phyloP scores from a whole-genome alignment of 2,113 vertebrate species.

The Neolamprologus devosi region DNA sequence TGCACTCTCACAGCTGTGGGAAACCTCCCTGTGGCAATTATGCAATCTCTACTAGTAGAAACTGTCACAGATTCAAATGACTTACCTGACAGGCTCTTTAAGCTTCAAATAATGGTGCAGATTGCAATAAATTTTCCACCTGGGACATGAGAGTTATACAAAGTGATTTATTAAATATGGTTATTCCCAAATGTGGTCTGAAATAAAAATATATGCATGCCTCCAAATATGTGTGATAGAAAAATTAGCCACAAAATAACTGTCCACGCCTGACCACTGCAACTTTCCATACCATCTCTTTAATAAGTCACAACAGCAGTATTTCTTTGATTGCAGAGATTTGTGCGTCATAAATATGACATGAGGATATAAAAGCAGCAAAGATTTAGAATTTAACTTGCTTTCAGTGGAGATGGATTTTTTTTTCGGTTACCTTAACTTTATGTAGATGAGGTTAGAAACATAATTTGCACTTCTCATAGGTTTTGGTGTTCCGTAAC shows the following conservation, averaged over 20 bases:
- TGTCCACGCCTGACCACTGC: neutral
- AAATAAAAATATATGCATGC: fast-evolving
- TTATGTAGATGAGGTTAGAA: neutral
- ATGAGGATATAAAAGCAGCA: neutral
- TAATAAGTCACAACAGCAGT: neutral
- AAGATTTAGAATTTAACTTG: neutral
- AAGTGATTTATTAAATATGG: neutral
- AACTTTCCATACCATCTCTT: neutral
- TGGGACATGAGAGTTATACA: neutral
- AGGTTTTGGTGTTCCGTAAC: neutral
- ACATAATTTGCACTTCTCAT: neutral
- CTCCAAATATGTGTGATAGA: neutral
- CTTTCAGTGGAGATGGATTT: neutral
- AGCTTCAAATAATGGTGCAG: neutral
- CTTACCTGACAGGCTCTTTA: neutral
- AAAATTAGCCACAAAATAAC: neutral
- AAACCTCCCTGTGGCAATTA: neutral
- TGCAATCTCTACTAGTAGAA: neutral
- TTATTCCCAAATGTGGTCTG: neutral
- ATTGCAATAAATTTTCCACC: neutral
- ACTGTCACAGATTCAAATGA: neutral
- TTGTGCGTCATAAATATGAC: fast-evolving
- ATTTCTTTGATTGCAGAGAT: neutral
- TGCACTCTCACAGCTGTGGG: neutral
- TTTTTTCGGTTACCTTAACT: neutral